phyloP scores from a whole-genome alignment of 2,113 vertebrate species.

The Dipodomys stephensi region DNA sequence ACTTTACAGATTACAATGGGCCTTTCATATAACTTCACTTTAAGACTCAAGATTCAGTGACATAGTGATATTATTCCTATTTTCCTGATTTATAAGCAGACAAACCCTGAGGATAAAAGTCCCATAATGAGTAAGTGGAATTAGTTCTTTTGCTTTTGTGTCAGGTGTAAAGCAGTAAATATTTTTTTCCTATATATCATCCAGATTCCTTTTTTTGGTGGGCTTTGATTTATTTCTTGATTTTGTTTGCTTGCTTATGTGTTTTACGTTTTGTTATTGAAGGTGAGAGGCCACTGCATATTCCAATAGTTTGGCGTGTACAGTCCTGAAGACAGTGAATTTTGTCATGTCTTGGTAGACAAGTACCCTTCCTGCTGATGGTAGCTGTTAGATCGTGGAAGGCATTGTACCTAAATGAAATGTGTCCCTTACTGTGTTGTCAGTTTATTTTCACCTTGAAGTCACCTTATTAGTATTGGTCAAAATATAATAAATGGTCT shows the following conservation, averaged over 20 bases:
- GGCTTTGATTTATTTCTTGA: slow-evolving; percentile 51
- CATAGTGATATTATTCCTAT: not conserved
- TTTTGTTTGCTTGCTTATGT: slow-evolving; percentile 6
- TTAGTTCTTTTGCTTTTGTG: not conserved
- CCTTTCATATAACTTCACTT: slow-evolving; percentile 37
- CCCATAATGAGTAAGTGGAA: not conserved
- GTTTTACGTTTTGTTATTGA: slow-evolving; percentile 43
- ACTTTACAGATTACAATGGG: slow-evolving; percentile 8
- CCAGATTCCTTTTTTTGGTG: not conserved
- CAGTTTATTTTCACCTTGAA: slow-evolving; percentile 50
- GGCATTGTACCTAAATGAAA: not conserved
- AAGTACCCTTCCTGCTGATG: not conserved
- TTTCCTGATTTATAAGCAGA: slow-evolving; percentile 45
- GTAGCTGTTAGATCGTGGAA: not conserved
- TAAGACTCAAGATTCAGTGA: slow-evolving; percentile 2
- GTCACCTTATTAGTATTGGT: slow-evolving; percentile 33
- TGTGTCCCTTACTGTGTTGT: not conserved
- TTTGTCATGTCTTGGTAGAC: not conserved
- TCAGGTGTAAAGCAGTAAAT: not conserved
- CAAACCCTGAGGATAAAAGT: not conserved
- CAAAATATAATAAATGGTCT: slow-evolving; percentile 32
- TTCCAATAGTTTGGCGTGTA: not conserved
- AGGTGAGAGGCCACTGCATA: slow-evolving; percentile 7
- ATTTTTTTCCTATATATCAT: not conserved
- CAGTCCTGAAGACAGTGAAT: not conserved